A percentile compares a stretch with the other conserved stretches of the same genome.
phyloP scores from a whole-genome alignment of 2,888 invertebrate genomes.

The Melinopterus prodromus region DNA sequence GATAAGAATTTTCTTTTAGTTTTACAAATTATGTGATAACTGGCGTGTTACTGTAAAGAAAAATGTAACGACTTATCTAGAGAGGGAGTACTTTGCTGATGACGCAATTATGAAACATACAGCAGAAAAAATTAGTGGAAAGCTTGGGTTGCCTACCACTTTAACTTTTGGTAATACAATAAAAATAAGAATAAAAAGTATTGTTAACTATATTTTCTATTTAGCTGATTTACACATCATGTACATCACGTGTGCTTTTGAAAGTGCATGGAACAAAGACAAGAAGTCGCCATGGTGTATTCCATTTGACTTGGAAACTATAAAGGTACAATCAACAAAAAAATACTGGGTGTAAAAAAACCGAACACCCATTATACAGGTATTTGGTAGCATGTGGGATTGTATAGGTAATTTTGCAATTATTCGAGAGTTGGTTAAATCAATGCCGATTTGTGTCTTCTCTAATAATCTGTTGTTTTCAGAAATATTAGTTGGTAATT shows the following conservation, averaged over 20 bases:
- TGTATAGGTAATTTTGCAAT: too few species aligned
- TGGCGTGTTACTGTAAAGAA: constrained; percentile 32
- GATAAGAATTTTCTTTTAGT: constrained; percentile 29
- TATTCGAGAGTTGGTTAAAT: too few species aligned
- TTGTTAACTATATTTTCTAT: constrained; percentile 53
- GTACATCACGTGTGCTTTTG: constrained; percentile 80
- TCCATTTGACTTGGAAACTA: constrained; percentile 69
- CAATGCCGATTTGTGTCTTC: too few species aligned
- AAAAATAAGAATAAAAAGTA: constrained; percentile 45
- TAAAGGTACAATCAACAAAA: constrained; percentile 59
- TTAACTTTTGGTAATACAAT: constrained; percentile 31
- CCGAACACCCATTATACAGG: too few species aligned
- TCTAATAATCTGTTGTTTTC: too few species aligned
- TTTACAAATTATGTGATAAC: constrained; percentile 37
- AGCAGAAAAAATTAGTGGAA: constrained; percentile 29
- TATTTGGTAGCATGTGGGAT: too few species aligned
- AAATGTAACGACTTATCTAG: constrained; percentile 29
- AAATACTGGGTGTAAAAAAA: too few species aligned
- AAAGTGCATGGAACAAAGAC: constrained; percentile 79
- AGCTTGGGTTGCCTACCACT: constrained; percentile 30
- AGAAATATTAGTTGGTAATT: too few species aligned
- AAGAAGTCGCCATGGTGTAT: constrained; percentile 81
- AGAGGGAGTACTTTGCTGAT: constrained; percentile 32
- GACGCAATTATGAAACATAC: constrained; percentile 26
- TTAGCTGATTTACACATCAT: constrained; percentile 70